Evolutionary conservation across 2,113 vertebrate genomes (phyloP).

Genomic region (Bombycilla garrulus): DNA sequence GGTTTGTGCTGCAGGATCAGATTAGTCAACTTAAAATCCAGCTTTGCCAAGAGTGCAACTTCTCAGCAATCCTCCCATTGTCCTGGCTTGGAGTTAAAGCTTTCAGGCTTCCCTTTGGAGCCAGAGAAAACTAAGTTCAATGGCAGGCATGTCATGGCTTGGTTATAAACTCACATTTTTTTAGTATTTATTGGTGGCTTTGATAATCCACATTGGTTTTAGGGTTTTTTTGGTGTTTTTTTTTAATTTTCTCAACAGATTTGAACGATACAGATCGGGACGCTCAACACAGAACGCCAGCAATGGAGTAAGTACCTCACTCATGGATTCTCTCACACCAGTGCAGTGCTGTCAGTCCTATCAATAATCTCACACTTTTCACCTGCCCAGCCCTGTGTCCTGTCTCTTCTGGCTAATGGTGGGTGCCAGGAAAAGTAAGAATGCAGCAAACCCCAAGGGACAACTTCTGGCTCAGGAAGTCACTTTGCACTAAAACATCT

Average conservation of each 20-base stretch:
- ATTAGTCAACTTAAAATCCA: not conserved
- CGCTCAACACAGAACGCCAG: constrained; percentile 85
- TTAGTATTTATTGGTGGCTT: not conserved
- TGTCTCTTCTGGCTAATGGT: not conserved
- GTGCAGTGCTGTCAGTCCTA: accelerated
- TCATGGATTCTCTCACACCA: not conserved
- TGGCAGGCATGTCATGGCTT: not conserved
- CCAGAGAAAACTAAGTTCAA: not conserved
- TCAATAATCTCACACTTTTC: not conserved
- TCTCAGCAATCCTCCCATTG: not conserved
- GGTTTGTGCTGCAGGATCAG: not conserved
- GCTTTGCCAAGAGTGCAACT: not conserved
- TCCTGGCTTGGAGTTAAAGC: not conserved
- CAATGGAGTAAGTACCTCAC: constrained; percentile 87
- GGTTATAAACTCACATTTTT: not conserved
- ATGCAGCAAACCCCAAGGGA: not conserved
- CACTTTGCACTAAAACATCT: not conserved
- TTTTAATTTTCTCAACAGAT: constrained; percentile 71
- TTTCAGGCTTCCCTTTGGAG: not conserved
- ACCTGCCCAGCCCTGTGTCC: not conserved
- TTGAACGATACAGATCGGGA: constrained; percentile 89
- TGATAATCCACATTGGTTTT: not conserved
- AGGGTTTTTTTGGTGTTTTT: not conserved
- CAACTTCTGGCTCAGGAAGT: not conserved
- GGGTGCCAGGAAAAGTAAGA: not conserved